Evolutionary conservation across 2,113 vertebrate species (phyloP).

Genomic region (Cygnus buccinator): DNA sequence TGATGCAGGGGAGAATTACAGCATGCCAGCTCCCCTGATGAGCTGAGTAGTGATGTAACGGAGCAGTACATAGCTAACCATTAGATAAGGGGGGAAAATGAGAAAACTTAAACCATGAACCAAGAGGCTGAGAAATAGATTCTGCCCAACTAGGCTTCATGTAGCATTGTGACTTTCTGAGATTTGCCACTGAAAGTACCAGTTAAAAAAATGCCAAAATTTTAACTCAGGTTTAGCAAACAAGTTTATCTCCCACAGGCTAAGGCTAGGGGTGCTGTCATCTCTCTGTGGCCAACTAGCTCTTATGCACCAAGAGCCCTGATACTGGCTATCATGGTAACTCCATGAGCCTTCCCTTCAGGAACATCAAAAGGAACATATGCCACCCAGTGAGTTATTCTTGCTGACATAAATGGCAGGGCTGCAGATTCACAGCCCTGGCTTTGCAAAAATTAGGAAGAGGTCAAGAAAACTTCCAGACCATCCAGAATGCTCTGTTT

Average conservation of each 20-base stretch:
- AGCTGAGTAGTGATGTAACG: not conserved
- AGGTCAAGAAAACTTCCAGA: not conserved
- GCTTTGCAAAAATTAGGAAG: not conserved
- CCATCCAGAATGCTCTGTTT: not conserved
- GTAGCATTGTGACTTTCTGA: not conserved
- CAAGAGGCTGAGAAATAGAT: not conserved
- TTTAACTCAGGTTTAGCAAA: not conserved
- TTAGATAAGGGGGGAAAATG: not conserved
- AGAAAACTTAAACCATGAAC: not conserved
- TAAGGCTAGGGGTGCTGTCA: not conserved
- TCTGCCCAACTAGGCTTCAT: not conserved
- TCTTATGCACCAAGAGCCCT: not conserved
- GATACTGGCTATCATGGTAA: not conserved
- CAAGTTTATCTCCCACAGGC: not conserved
- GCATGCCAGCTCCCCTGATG: not conserved
- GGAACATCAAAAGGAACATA: not conserved
- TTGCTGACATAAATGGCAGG: not conserved
- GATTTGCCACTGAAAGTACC: not conserved
- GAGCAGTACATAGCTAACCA: not conserved
- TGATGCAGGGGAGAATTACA: not conserved
- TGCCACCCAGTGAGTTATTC: not conserved
- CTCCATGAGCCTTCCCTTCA: not conserved
- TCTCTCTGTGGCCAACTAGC: not conserved
- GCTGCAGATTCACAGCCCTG: not conserved
- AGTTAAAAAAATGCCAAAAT: not conserved